These are phyloP conservation scores for Drosophila willistoni DNA, from an alignment of 1,140 invertebrate genomes.

Conservation along the genomic window DNA sequence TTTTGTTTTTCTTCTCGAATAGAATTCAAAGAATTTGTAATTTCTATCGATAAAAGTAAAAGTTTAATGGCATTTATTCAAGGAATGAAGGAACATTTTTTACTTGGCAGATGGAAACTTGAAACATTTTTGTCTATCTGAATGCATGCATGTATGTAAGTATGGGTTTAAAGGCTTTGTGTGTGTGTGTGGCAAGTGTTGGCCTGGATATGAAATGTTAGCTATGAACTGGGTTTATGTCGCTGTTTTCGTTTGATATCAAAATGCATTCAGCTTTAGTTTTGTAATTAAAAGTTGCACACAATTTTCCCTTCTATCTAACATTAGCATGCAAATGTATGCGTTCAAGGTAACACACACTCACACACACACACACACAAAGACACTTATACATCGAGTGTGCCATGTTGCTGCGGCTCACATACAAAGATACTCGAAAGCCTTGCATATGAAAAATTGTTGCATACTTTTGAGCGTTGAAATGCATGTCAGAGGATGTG, in stretches of 20 bases:
- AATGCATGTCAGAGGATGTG: conserved; percentile 48
- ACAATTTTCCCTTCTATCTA: conserved; percentile 27
- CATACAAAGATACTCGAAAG: not conserved
- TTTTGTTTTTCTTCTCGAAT: not conserved
- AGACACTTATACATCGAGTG: not conserved
- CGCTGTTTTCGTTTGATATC: conserved; percentile 69
- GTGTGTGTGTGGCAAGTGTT: conserved; percentile 1
- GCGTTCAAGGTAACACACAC: conserved; percentile 56
- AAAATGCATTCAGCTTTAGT: conserved; percentile 78
- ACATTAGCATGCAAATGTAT: conserved; percentile 78
- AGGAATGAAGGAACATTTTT: not conserved
- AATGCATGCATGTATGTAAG: not conserved
- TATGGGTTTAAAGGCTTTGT: not conserved
- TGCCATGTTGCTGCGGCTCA: not conserved
- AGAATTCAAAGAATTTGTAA: not conserved
- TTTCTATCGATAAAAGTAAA: conserved; percentile 24
- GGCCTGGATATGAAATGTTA: conserved; percentile 9
- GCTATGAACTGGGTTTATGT: conserved; percentile 22
- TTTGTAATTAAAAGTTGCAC: conserved; percentile 79
- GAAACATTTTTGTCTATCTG: conserved; percentile 1
- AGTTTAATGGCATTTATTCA: not conserved
- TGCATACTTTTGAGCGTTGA: conserved; percentile 66
- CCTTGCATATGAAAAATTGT: conserved; percentile 58
- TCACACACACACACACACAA: conserved; percentile 20
- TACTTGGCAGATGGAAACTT: conserved; percentile 20